Evolutionary conservation across 1,140 invertebrate species (phyloP).

Genomic region (Ips nitidus): DNA sequence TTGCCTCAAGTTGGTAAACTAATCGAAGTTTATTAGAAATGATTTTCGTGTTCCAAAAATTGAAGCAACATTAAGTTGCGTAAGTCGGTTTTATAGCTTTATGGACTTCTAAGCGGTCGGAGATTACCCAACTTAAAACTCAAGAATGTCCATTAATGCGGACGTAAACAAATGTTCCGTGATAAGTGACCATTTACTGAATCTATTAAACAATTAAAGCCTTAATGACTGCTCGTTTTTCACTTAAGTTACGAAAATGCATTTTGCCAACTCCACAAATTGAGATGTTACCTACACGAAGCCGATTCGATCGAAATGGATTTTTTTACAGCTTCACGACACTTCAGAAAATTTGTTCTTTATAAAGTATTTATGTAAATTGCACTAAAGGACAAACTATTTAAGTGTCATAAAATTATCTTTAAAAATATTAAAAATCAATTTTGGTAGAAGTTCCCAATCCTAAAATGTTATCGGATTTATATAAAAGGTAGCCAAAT

Average conservation of each 20-base stretch:
- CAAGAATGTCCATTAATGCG: conserved; percentile 16
- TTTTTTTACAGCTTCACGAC: neutral
- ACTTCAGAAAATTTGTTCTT: neutral
- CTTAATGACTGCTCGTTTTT: conserved; percentile 28
- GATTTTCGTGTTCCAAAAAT: neutral
- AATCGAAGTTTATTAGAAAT: neutral
- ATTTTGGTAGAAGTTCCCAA: neutral
- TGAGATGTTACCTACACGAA: conserved; percentile 16
- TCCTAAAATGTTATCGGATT: neutral
- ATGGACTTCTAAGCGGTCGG: neutral
- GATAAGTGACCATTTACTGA: conserved; percentile 33
- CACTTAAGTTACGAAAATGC: conserved; percentile 14
- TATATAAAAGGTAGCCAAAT: neutral
- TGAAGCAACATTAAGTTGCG: too few species aligned
- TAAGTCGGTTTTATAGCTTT: neutral
- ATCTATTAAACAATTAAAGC: conserved; percentile 34
- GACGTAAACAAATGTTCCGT: conserved; percentile 34
- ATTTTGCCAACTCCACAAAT: conserved; percentile 19
- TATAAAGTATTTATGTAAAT: neutral
- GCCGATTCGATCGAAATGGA: neutral
- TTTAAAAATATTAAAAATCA: neutral
- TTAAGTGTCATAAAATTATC: neutral
- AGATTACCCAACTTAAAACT: conserved; percentile 2
- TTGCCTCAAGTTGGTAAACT: conserved; percentile 13
- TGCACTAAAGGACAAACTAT: neutral